These are phyloP conservation scores for Huso huso DNA, from an alignment of 2,797 vertebrate species.

Conservation along the genomic window DNA sequence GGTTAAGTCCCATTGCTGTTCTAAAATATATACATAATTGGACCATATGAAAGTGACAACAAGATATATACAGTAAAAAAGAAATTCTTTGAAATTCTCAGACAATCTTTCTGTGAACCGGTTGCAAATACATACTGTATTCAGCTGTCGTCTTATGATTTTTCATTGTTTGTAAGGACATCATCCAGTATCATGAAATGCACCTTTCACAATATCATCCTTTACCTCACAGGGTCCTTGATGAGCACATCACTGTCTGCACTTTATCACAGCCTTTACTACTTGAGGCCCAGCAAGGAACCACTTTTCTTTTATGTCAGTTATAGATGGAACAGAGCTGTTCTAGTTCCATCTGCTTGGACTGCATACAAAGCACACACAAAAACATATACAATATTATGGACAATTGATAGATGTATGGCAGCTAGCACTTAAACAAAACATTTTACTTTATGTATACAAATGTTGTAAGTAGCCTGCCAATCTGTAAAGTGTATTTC, in stretches of 20 bases:
- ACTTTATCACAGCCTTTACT: neutral
- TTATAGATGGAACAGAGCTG: no score
- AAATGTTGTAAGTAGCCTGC: no score
- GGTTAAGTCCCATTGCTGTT: no score
- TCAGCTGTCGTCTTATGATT: conserved; percentile 5
- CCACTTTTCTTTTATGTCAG: neutral
- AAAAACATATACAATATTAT: no score
- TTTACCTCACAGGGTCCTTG: neutral
- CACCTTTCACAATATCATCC: conserved; percentile 8
- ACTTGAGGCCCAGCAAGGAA: neutral
- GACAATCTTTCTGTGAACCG: conserved; percentile 10
- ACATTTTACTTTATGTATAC: no score
- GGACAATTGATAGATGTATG: no score
- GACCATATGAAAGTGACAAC: neutral
- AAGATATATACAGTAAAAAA: conserved; percentile 6
- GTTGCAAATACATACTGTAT: neutral
- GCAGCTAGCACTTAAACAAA: no score
- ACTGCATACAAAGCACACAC: no score
- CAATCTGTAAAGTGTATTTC: no score
- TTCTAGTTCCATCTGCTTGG: no score
- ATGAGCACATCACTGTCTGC: neutral
- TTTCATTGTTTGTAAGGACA: conserved; percentile 13
- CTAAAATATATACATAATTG: no score
- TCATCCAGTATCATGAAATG: conserved; percentile 11
- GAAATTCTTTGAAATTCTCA: conserved; percentile 16